Base-by-base conservation (phyloP, 2,113 vertebrate species). In the Megaceryle maxima region DNA sequence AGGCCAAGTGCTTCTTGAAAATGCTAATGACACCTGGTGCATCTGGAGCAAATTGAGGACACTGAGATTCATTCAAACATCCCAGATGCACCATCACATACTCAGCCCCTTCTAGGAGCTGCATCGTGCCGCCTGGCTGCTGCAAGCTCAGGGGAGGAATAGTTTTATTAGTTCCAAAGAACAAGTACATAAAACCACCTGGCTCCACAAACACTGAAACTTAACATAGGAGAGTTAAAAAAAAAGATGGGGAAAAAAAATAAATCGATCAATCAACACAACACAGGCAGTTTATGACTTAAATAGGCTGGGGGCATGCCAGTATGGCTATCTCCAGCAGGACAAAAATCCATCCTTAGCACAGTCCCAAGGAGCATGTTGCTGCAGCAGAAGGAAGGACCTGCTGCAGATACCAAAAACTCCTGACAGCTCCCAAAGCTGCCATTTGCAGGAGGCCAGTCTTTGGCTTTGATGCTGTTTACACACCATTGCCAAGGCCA, bases 381-480 rank as follows among this genome's bases (percentile, higher is more conserved):
- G 43, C 33, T 25, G 35, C n/a, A 59, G 81, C 74, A 80, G 81
- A 96, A 94, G 85, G 33, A 33, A 75, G 69, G 90, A 94, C 67
- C 55, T 90, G 79, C 62, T 35, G 83, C 35, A 70, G 33, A n/a
- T 35, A 68, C 33, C 69, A 79, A 66, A 83, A 78, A 1, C 17
- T 13, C 72, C 66, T 13, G 39, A 21, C 13, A 19, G 70, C 70
- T 96, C 96, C 74, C 92, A 77, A 70, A 92, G 80, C 90, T 78
- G 72, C 68, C 2, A 2, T 64, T 57, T 70, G 55, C 81, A 48
- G 31, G 50, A 63, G 51, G 77, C 64, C 19, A 1, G 19, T 59
- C 92, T 50, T 56, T 85, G 79, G 76, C 63, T 83, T 39, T 1
- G 0, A 24, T 1, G 2, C 75, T 88, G 60, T 67, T 80, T 87